phyloP scores from a whole-genome alignment of 2,888 invertebrate species.

The Hemicrepidius hirtus region DNA sequence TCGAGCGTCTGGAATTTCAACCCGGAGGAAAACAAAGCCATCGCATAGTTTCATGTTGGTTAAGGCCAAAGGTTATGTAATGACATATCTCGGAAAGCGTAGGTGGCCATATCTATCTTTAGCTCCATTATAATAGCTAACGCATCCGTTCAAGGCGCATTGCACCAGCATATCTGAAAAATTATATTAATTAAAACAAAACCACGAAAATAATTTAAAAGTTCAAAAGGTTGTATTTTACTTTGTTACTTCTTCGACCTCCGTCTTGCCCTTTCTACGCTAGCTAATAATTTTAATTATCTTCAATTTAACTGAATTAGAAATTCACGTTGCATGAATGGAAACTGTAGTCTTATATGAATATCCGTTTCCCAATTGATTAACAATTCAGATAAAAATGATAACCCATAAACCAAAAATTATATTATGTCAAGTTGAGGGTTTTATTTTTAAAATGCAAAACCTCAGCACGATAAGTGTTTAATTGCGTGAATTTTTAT shows the following conservation, averaged over 20 bases:
- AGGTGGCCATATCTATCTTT: conserved; percentile 32
- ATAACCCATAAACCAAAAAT: conserved; percentile 11
- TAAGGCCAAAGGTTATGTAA: conserved; percentile 41
- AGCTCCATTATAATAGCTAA: background rate
- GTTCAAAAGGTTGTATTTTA: background rate
- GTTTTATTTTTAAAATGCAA: conserved; percentile 26
- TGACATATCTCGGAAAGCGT: conserved; percentile 34
- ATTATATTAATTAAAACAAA: conserved; percentile 5
- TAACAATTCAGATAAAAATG: conserved; percentile 10
- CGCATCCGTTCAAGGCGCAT: background rate
- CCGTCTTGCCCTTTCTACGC: conserved; percentile 3
- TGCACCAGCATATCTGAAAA: background rate
- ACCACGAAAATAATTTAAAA: conserved; percentile 1
- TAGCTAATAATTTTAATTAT: conserved; percentile 19
- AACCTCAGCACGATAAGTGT: conserved; percentile 21
- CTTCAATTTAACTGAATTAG: conserved; percentile 7
- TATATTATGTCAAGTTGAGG: conserved; percentile 24
- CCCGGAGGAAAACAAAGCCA: conserved; percentile 15
- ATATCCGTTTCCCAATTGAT: background rate
- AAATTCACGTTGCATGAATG: background rate
- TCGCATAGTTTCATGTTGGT: conserved; percentile 39
- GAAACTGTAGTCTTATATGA: background rate
- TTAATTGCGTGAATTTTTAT: conserved; percentile 34
- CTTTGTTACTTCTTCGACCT: background rate
- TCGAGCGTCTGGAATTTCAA: background rate